Base-by-base conservation (phyloP, 2,797 vertebrate species). In the Odontamblyopus rebecca region DNA sequence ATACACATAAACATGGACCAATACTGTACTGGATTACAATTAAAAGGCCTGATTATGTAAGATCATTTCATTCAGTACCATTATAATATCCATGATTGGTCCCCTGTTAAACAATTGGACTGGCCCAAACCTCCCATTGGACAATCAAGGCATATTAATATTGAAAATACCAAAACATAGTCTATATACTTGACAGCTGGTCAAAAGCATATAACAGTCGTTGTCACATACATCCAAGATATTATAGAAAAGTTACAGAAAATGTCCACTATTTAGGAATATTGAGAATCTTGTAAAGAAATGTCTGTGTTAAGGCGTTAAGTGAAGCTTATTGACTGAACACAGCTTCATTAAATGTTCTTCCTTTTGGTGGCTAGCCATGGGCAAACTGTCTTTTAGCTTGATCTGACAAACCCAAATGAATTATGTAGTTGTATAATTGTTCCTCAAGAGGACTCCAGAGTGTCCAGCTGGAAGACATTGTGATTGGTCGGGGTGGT, bases 401-500 rank as follows among this genome's bases (percentile, higher is more conserved):
- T 61, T 62, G 56, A 66, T 61, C 74, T 68, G 77, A 85, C 64
- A 80, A 72, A 32, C 29, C 75, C 35, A 23, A 41, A n/a, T 19
- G 38, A 60, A 64, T 69, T 30, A 68, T 54, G 61, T 56, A 70
- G 70, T 57, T 30, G 64, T 29, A 69, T 54, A 50, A 61, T 30
- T 19, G 18, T 41, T 61, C 53, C 63, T 97, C 95, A 98, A 93
- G 95, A 95, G 12, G 97, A 97, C 84, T 97, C 95, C 86, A 97
- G 86, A 11, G 95, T 94, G 91, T 97, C 96, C 90, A 97, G 93
- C 79, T 97, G 96, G 92, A 97, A 98, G 88, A 98, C 96, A 0
- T 98, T 98, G 92, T 98, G 97, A 91, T 97, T 98, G 88, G 96
- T 95, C 16, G 96, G 96, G 5, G 95, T 95, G 74, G 96, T 96